Evolutionary conservation across 1,140 invertebrate genomes (phyloP).

Genomic region (Ganaspis sp.): DNA sequence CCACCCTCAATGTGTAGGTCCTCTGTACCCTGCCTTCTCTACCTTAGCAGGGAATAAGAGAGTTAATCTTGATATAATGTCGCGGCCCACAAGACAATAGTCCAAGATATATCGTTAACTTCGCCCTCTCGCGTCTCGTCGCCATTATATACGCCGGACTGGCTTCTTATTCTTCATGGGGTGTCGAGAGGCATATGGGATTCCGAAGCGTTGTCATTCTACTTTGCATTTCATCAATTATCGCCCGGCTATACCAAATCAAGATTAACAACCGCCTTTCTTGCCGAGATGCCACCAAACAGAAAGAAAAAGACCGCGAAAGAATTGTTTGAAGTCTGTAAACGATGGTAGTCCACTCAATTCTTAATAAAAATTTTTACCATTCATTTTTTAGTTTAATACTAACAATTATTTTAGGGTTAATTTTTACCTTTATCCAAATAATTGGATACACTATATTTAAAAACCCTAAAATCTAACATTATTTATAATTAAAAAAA

Average conservation of each 20-base stretch:
- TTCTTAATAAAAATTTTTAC: too few relatives aligned
- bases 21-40: conserved; percentile 49
- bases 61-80: conserved; percentile 77
- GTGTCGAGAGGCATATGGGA: conserved; percentile 58
- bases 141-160: conserved; percentile 66
- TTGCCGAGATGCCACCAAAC: too few relatives aligned
- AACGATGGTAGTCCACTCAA: not conserved
- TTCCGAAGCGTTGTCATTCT: conserved; percentile 53
- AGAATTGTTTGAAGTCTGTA: not conserved
- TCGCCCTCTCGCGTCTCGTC: conserved; percentile 69
- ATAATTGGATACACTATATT: too few relatives aligned
- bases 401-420: too few relatives aligned
- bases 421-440: too few relatives aligned
- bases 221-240: conserved; percentile 3
- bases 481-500: too few relatives aligned
- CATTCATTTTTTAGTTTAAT: too few relatives aligned
- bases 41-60: conserved; percentile 71
- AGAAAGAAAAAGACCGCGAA: not conserved
- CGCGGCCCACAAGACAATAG: conserved; percentile 74
- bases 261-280: not conserved
- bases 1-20: conserved; percentile 38
- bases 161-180: conserved; percentile 58
- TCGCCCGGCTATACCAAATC: not conserved
- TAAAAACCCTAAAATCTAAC: too few relatives aligned
- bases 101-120: conserved; percentile 75